A percentile compares a stretch with the other conserved stretches of the same genome.
Conservation (phyloP, 64 coral and sea anemone species). For the Actinia tenebrosa region DNA sequence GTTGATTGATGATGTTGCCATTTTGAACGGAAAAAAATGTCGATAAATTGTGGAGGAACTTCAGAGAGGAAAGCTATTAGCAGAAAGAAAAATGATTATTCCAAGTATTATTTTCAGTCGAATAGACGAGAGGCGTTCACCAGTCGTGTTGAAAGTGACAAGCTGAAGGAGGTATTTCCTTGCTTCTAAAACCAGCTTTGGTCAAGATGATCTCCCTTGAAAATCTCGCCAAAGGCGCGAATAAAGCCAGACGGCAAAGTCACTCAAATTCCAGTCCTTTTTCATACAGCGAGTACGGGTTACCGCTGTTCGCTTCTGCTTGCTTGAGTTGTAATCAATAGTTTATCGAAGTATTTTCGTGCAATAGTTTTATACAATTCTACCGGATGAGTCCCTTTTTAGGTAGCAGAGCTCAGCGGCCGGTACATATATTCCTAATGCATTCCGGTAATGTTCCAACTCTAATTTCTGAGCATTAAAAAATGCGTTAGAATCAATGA, state of each 20-base stretch:
- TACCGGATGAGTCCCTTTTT: neutral
- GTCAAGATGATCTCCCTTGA: too few relatives aligned
- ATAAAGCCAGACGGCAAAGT: too few relatives aligned
- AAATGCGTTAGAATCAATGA: slow-evolving; percentile 8
- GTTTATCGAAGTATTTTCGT: neutral
- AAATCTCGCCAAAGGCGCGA: too few relatives aligned
- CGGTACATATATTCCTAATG: neutral
- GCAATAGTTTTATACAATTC: neutral
- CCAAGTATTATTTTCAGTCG: neutral
- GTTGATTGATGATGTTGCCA: neutral
- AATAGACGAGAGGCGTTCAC: neutral
- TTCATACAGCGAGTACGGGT: neutral
- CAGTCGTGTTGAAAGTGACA: too few relatives aligned
- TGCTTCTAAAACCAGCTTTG: too few relatives aligned
- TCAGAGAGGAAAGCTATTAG: too few relatives aligned
- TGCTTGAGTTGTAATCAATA: neutral
- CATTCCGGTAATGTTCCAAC: neutral
- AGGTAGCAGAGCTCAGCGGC: neutral
- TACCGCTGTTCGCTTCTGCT: neutral
- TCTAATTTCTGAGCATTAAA: slow-evolving; percentile 3
- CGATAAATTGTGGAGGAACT: neutral
- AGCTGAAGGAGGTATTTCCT: too few relatives aligned
- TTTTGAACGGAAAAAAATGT: neutral
- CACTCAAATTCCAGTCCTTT: neutral
- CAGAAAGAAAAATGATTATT: too few relatives aligned